Evolutionary conservation across 1,140 invertebrate genomes (phyloP), one percentile per base, ranked within the genome.

Genomic region (Bombus pascuorum): DNA sequence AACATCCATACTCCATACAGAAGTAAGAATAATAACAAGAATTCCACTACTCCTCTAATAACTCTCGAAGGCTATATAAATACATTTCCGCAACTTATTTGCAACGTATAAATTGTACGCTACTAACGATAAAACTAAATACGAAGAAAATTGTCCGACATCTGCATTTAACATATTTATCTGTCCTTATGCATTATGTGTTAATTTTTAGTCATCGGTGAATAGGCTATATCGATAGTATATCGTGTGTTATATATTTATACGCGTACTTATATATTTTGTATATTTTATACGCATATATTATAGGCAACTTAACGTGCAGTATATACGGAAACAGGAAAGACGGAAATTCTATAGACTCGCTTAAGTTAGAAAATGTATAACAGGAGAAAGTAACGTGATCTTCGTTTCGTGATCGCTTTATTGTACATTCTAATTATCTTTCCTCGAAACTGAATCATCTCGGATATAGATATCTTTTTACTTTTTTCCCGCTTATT

Each of bases 361-460:
- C 71, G 37, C 6, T n/a, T 28, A n/a, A 72, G 12, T n/a, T 42
- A 22, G 42, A 32, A 73, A 73, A 73, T 8, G 32, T 39, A 32
- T 39, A 32, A 44, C 39, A 42, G 15, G 28, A n/a, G 28, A n/a
- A 73, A 47, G 34, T 47, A 32, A 32, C 6, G 18, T 32, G n/a
- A 13, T 47, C 28, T 73, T 37, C 32, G n/a, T 47, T 73, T 73
- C 72, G 18, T 10, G 32, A 22, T 18, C 66, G 22, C n/a, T 37
- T 34, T 8, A 44, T 44, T 32, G 42, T 73, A 73, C 37, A 73
- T 73, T 73, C 42, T 73, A 73, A 73, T 73, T 47, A 73, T 28
- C 71, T 42, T 32, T 12, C 73, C n/a, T 25, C 73, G 32, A 74
- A 53, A 74, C 44, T 34, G 73, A 74, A 74, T 74, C 44, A 53